phyloP scores from a whole-genome alignment of 2,797 vertebrate genomes.

The Phoeniculus purpureus region DNA sequence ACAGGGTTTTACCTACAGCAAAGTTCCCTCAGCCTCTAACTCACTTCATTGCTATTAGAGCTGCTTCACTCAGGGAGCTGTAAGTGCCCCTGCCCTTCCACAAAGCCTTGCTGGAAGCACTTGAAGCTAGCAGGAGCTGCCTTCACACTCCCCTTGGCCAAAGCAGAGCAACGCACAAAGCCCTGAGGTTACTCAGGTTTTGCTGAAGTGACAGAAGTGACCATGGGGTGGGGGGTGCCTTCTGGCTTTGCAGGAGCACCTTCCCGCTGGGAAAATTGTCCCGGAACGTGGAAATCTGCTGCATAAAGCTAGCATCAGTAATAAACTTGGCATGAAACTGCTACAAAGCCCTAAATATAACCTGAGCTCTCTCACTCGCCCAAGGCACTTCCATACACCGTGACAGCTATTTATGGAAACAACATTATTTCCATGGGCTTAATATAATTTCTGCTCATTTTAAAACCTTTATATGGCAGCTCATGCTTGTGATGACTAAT shows the following conservation, averaged over 20 bases:
- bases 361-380: constrained; percentile 32
- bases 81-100: neutral
- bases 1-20: neutral
- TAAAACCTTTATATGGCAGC: constrained; percentile 56
- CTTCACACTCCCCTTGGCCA: neutral
- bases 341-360: constrained; percentile 72
- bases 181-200: neutral
- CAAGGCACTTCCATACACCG: constrained; percentile 25
- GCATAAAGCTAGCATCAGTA: constrained; percentile 54
- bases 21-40: neutral
- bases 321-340: constrained; percentile 47
- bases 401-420: constrained; percentile 71
- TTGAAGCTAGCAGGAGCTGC: neutral
- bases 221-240: neutral
- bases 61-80: neutral
- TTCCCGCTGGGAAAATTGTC: neutral
- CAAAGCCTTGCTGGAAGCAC: neutral
- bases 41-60: neutral
- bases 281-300: constrained; percentile 44
- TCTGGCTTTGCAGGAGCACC: neutral
- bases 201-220: neutral
- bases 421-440: constrained; percentile 62
- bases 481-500: constrained; percentile 17
- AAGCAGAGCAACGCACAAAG: neutral
- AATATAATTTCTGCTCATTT: constrained; percentile 60